A percentile compares a stretch with the other conserved stretches of the same genome.
Evolutionary conservation across 2,113 vertebrate species (phyloP).

Genomic region (Cervus canadensis): DNA sequence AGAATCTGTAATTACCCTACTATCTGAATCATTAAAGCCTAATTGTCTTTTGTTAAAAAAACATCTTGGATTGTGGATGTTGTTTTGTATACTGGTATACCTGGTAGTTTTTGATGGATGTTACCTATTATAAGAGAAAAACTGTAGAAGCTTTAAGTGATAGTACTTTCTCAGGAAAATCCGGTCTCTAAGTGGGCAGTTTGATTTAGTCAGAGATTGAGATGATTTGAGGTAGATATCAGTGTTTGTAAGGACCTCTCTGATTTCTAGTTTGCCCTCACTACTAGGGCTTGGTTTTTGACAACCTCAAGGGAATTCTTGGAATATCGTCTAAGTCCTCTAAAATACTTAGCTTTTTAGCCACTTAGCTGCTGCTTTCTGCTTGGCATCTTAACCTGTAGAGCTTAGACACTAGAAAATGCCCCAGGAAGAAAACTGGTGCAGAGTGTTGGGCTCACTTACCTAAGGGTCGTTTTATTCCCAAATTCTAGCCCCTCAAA

Average conservation of each 20-base stretch:
- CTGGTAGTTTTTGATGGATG: neutral
- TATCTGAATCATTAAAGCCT: neutral
- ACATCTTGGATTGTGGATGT: neutral
- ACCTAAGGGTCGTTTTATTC: neutral
- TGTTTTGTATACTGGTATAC: neutral
- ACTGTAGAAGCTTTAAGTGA: neutral
- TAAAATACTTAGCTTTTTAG: neutral
- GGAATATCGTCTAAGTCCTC: neutral
- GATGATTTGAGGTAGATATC: neutral
- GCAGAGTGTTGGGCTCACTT: neutral
- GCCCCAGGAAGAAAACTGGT: neutral
- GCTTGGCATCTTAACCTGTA: neutral
- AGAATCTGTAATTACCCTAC: neutral
- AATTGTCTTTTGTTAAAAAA: neutral
- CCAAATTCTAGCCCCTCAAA: neutral
- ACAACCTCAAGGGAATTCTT: neutral
- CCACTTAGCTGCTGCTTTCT: neutral
- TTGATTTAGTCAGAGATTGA: neutral
- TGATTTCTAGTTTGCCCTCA: neutral
- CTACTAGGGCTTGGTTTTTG: neutral
- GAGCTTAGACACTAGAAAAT: neutral
- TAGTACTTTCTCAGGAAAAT: slow-evolving; percentile 13
- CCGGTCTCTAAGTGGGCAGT: neutral
- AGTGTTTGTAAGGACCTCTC: neutral
- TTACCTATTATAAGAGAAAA: neutral